Percentiles rank a stretch among this genome's conserved stretches.
phyloP scores from a whole-genome alignment of 2,113 vertebrate genomes.

The Pristiophorus japonicus region DNA sequence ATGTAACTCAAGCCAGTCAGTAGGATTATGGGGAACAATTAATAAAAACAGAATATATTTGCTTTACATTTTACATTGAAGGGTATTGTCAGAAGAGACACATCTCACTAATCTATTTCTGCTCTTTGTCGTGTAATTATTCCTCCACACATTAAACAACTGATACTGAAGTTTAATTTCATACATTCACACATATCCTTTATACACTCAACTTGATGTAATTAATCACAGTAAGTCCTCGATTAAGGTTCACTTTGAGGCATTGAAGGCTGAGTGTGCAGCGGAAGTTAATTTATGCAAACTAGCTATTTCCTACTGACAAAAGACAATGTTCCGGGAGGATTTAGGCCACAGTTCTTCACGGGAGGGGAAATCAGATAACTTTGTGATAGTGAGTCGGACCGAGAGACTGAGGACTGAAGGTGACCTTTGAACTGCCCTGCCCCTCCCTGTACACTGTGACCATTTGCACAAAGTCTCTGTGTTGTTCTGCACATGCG shows the following conservation, averaged over 20 bases:
- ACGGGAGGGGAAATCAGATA: not conserved
- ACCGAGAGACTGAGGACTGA: not conserved
- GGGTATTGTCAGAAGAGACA: not conserved
- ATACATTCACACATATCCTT: not conserved
- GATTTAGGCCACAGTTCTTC: no score
- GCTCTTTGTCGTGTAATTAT: slow-evolving; percentile 10
- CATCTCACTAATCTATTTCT: not conserved
- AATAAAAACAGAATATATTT: not conserved
- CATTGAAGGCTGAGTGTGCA: not conserved
- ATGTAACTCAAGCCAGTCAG: not conserved
- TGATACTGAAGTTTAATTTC: not conserved
- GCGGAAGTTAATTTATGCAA: not conserved
- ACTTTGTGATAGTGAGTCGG: not conserved
- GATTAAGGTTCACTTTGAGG: not conserved
- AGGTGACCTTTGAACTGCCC: not conserved
- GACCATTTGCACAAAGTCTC: no score
- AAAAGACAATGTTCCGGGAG: not conserved
- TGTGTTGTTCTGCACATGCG: no score
- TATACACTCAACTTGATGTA: not conserved
- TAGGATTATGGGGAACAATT: not conserved
- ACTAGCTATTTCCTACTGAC: no score
- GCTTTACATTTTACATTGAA: not conserved
- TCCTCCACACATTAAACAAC: not conserved
- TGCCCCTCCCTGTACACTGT: not conserved
- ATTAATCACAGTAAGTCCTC: not conserved